Conservation (phyloP, 2,888 invertebrate genomes). For the Tanytarsus gracilentus region DNA sequence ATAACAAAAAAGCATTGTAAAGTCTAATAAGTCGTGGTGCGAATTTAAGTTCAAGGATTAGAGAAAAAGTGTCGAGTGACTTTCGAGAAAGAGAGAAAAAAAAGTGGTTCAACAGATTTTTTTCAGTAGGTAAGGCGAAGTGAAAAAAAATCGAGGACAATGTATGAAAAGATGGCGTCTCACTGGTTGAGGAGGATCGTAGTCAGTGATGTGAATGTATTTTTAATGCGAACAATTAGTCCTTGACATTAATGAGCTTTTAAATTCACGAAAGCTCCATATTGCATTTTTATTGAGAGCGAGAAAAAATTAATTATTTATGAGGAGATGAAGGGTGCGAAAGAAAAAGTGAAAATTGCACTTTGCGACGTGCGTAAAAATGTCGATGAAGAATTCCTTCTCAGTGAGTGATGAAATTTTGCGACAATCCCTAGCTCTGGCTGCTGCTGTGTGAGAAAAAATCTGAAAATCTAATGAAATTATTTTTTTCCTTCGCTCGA, state of each 20-base stretch:
- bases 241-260: constrained; percentile 22
- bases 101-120: constrained; percentile 19
- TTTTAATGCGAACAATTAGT: constrained; percentile 13
- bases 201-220: background rate
- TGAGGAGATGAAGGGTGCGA: background rate
- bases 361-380: no score
- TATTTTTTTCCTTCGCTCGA: background rate
- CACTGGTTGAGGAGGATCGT: constrained; percentile 23
- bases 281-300: constrained; percentile 5
- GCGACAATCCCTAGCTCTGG: no score
- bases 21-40: background rate
- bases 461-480: constrained; percentile 4
- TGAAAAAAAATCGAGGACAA: constrained; percentile 28
- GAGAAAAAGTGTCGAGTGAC: constrained; percentile 6
- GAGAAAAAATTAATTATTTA: background rate
- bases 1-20: background rate
- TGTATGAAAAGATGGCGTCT: constrained; percentile 29
- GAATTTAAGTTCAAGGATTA: constrained; percentile 4
- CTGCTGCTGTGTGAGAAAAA: background rate
- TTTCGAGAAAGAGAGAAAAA: background rate
- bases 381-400: no score
- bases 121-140: constrained; percentile 28
- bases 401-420: no score
- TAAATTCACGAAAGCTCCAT: constrained; percentile 1
- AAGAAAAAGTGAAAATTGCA: background rate